These are phyloP conservation scores for Cydia strobilella DNA, from an alignment of 1,140 invertebrate genomes.

Conservation along the genomic window DNA sequence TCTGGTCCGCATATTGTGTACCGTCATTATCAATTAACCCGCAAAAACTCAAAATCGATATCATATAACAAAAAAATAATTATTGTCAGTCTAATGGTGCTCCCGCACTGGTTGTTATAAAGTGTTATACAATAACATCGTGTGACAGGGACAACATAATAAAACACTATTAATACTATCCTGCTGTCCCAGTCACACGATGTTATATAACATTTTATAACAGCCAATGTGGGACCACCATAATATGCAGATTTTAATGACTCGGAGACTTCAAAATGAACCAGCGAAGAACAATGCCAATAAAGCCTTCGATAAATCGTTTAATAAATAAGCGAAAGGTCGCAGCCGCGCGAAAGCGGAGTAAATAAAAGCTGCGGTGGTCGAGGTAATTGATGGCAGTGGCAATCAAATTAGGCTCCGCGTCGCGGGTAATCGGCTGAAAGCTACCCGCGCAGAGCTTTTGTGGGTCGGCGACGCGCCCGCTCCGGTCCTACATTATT, in stretches of 20 bases:
- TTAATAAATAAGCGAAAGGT: constrained; percentile 55
- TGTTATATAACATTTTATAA: no score
- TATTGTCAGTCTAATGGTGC: background rate
- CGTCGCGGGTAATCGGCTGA: constrained; percentile 74
- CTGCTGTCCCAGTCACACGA: no score
- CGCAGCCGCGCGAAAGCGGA: constrained; percentile 48
- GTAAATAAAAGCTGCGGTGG: constrained; percentile 71
- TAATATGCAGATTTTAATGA: constrained; percentile 59
- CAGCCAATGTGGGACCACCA: no score
- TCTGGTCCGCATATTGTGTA: no score
- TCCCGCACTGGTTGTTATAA: no score
- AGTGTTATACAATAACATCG: no score
- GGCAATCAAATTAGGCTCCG: constrained; percentile 76
- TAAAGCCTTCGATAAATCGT: constrained; percentile 59
- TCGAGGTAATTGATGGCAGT: constrained; percentile 70
- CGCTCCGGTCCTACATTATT: background rate
- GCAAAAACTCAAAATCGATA: background rate
- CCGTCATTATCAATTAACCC: background rate
- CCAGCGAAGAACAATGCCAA: constrained; percentile 55
- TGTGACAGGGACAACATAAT: no score
- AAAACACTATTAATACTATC: no score
- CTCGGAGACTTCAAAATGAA: constrained; percentile 53
- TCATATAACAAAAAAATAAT: background rate
- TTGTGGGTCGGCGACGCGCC: constrained; percentile 50
- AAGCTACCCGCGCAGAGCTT: constrained; percentile 69